phyloP scores from a whole-genome alignment of 2,888 invertebrate genomes.

The Archips crataeganus region DNA sequence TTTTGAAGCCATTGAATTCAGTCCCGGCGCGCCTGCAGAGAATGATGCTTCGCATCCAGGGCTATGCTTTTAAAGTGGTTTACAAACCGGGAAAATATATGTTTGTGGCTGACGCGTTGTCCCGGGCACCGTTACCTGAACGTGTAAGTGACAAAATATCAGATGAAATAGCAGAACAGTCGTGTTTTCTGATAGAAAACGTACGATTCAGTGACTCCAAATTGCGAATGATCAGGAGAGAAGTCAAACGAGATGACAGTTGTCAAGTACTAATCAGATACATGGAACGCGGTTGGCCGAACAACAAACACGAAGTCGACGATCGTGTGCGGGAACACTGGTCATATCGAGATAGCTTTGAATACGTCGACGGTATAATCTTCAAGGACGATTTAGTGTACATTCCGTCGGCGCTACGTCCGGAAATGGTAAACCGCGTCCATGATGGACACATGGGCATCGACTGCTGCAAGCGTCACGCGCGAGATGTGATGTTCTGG shows the following conservation, averaged over 20 bases:
- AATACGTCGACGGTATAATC: slow-evolving; percentile 43
- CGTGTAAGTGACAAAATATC: not conserved
- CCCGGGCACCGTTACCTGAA: not conserved
- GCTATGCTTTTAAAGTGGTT: not conserved
- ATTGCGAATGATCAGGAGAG: not conserved
- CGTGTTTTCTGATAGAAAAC: not conserved
- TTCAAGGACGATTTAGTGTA: slow-evolving; percentile 46
- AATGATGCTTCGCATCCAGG: slow-evolving; percentile 9
- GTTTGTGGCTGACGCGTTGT: not conserved
- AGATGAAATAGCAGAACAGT: not conserved
- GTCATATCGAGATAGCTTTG: not conserved
- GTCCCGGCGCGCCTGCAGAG: not conserved
- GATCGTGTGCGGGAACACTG: not conserved
- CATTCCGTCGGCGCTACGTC: slow-evolving; percentile 47
- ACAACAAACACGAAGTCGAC: not conserved
- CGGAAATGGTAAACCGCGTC: slow-evolving; percentile 46
- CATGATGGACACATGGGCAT: slow-evolving; percentile 54
- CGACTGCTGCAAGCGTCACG: slow-evolving; percentile 50
- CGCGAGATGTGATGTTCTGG: slow-evolving; percentile 53
- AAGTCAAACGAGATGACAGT: not conserved
- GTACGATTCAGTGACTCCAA: not conserved
- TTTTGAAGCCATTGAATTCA: slow-evolving; percentile 39
- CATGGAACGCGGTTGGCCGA: not conserved
- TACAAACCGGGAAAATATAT: slow-evolving; percentile 7
- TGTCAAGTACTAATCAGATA: not conserved